Percentiles rank a stretch among this genome's conserved stretches.
These are phyloP conservation scores for Papilio helenus DNA, from an alignment of 1,140 invertebrate species.

Conservation along the genomic window DNA sequence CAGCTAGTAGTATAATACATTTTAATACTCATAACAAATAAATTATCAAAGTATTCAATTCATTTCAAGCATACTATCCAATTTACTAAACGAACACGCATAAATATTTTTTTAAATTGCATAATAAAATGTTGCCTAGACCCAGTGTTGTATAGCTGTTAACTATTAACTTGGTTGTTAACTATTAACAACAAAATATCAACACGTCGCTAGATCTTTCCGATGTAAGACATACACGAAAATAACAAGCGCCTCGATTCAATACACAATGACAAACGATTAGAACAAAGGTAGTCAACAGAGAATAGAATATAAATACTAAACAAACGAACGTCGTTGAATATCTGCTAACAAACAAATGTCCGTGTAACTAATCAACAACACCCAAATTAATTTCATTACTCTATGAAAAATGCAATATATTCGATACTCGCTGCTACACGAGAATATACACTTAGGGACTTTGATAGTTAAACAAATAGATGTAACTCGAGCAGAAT, in stretches of 20 bases:
- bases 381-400: not conserved
- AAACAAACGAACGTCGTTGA: conserved; percentile 67
- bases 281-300: conserved; percentile 74
- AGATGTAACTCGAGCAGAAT: no score
- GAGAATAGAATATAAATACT: conserved; percentile 70
- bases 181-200: conserved; percentile 40
- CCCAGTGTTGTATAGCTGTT: not conserved
- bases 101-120: not conserved
- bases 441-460: not conserved
- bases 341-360: conserved; percentile 51
- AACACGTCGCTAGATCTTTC: conserved; percentile 48
- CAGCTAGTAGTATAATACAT: not conserved
- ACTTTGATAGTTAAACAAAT: no score
- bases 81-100: not conserved
- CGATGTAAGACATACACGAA: conserved; percentile 45
- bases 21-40: no score
- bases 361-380: conserved; percentile 22
- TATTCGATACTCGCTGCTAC: not conserved
- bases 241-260: conserved; percentile 67
- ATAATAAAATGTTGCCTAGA: not conserved
- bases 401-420: not conserved
- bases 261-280: conserved; percentile 65
- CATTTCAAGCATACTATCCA: not conserved
- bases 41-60: no score
- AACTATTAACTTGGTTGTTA: conserved; percentile 9